Base-by-base conservation (phyloP, 2,888 invertebrate genomes). In the Loripinus fragilis region DNA sequence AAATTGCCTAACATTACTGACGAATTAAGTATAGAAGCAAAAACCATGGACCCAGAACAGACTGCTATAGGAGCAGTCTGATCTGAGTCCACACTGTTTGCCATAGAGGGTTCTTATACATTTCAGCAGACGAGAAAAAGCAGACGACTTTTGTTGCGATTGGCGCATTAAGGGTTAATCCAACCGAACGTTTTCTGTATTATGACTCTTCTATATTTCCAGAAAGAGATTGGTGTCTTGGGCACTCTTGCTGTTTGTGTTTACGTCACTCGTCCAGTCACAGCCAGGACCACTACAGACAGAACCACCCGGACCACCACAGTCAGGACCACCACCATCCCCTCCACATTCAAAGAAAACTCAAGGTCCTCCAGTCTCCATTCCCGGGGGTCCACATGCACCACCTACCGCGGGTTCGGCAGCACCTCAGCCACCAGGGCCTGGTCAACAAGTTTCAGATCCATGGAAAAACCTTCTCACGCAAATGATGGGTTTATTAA, bases 391-490 rank as follows among this genome's bases (percentile, higher is more conserved):
- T 7, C 30, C 20, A 65, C 35, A 25, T n/a, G 7, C 65, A 8
- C 38, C 5, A 38, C 12, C 12, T 8, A 5, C 38, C 38, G 41
- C 23, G 2, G 67, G 8, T 28, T 25, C 12, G 28, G 15, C 42
- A 20, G 8, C 66, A 7, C 42, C 64, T 7, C 55, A 41, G 28
- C 25, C 68, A 41, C 20, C 42, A 0, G 41, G 28, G 10, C 55
- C 73, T 3, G 15, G 30, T 7, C 2, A 41, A 12, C 66, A 71
- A 23, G 42, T 38, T 25, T 67, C 74, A 25, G 79, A 83, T 35
- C 83, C 80, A 33, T 83, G 83, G 83, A 80, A 83, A 38, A 80
- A 81, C 30, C 76, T 83, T n/a, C 48, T 83, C 15, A 76, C 80
- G 20, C 68, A 66, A 52, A 83, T 83, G 83, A 83, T 83, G 83